phyloP scores from a whole-genome alignment of 2,797 vertebrate species.

The Eleutherodactylus coqui region DNA sequence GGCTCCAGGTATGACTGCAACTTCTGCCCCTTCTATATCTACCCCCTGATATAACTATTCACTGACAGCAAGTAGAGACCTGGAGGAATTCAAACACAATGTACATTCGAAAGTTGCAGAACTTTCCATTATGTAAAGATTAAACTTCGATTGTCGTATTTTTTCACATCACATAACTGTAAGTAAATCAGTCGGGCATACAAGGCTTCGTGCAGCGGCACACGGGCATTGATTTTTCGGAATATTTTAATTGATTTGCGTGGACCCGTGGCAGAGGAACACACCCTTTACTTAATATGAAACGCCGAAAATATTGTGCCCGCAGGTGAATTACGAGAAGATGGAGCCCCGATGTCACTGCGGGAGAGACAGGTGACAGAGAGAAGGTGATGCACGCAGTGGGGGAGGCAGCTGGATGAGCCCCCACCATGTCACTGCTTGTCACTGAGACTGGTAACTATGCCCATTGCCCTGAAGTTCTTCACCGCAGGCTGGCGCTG shows the following conservation, averaged over 20 bases:
- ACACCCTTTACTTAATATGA: not conserved
- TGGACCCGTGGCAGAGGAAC: not conserved
- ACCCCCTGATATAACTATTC: no score
- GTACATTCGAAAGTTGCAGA: no score
- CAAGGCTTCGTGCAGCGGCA: no score
- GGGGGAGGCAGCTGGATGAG: not conserved
- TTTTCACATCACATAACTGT: not conserved
- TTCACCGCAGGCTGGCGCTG: not conserved
- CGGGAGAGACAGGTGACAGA: not conserved
- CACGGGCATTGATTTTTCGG: not conserved
- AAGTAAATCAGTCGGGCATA: conserved; percentile 3
- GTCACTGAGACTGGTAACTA: not conserved
- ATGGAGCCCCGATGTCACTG: no score
- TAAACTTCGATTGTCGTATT: not conserved
- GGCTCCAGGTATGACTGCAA: no score
- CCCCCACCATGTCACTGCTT: not conserved
- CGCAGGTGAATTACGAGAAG: not conserved
- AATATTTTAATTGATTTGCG: conserved; percentile 18
- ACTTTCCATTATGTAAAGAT: no score
- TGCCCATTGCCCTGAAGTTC: not conserved
- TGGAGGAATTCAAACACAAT: no score
- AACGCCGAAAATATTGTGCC: not conserved
- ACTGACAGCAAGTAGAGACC: no score
- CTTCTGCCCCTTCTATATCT: no score
- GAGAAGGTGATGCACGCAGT: not conserved